Evolutionary conservation across 2,797 vertebrate species (phyloP).

Genomic region (Danio albolineatus): DNA sequence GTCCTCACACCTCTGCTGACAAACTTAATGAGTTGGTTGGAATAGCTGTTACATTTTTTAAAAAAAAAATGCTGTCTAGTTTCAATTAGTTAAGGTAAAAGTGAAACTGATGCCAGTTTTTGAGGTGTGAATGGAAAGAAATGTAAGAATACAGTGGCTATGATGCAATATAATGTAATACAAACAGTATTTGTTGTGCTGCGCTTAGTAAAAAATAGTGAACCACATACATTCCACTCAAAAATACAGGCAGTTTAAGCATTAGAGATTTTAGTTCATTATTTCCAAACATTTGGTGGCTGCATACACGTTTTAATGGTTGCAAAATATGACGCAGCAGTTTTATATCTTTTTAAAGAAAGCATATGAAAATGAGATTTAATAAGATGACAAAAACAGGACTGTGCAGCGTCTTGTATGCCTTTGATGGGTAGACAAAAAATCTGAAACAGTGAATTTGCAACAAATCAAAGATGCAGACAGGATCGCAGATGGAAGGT

Average conservation of each 20-base stretch:
- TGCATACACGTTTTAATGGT: background rate
- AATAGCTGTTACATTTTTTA: constrained; percentile 1
- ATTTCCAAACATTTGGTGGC: background rate
- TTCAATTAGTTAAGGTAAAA: background rate
- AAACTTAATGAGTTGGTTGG: constrained; percentile 4
- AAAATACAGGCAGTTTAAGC: background rate
- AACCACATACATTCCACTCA: background rate
- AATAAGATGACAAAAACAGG: background rate
- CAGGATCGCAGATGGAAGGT: background rate
- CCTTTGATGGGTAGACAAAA: background rate
- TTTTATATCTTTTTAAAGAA: background rate
- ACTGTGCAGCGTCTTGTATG: background rate
- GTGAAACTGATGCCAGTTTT: background rate
- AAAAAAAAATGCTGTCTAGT: background rate
- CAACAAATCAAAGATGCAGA: constrained; percentile 23
- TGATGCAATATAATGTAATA: background rate
- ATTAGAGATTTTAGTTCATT: background rate
- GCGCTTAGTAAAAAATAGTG: background rate
- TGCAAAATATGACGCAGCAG: background rate
- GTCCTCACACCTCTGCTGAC: background rate
- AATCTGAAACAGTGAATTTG: constrained; percentile 13
- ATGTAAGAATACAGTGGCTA: constrained; percentile 1
- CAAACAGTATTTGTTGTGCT: background rate
- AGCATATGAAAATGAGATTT: background rate
- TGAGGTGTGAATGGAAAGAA: background rate